These are phyloP conservation scores for Microchrysa polita DNA, from an alignment of 2,888 invertebrate species.

Conservation along the genomic window DNA sequence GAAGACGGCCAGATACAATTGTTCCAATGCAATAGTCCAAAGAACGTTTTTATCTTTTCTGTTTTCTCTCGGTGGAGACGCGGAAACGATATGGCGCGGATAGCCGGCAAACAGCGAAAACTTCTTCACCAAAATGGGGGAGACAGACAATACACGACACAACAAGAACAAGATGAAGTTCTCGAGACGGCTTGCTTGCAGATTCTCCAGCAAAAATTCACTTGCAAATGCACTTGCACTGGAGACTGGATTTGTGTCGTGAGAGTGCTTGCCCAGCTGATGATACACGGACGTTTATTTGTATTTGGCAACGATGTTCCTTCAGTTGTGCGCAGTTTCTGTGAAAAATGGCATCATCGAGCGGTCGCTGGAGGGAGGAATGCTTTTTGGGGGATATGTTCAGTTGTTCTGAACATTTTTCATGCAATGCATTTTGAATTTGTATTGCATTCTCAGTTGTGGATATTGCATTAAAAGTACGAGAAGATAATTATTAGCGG, in stretches of 20 bases:
- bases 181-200: slow-evolving; percentile 16
- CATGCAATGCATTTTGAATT: too few relatives aligned
- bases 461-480: too few relatives aligned
- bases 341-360: slow-evolving; percentile 27
- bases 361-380: slow-evolving; percentile 8
- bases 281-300: background rate
- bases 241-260: background rate
- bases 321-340: slow-evolving; percentile 21
- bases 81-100: background rate
- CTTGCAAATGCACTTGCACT: background rate
- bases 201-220: slow-evolving; percentile 8
- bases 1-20: background rate
- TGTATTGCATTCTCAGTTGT: too few relatives aligned
- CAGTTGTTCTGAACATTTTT: too few relatives aligned
- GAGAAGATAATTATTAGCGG: too few relatives aligned
- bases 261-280: slow-evolving; percentile 21
- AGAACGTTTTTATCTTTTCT: slow-evolving; percentile 2
- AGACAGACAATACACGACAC: too few relatives aligned
- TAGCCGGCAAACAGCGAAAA: background rate
- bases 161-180: background rate
- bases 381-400: background rate
- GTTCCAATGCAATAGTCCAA: background rate
- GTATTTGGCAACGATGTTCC: background rate
- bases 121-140: background rate
- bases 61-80: background rate